phyloP scores from a whole-genome alignment of 2,797 vertebrate genomes.

The Hydrolagus colliei region DNA sequence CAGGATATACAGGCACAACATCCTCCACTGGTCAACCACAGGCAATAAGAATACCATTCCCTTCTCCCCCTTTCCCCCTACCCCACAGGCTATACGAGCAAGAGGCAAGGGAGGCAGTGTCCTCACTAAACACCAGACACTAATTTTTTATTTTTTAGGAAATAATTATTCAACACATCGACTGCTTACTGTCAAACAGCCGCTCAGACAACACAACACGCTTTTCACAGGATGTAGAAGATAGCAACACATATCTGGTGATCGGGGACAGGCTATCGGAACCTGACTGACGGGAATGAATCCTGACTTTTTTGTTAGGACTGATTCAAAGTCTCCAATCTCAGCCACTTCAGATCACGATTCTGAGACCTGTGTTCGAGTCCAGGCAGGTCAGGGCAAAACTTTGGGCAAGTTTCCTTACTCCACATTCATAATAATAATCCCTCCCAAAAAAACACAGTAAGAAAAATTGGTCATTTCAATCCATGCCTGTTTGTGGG shows the following conservation, averaged over 20 bases:
- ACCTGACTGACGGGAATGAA: not conserved
- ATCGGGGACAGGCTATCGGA: not conserved
- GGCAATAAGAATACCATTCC: not conserved
- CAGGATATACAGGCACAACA: not conserved
- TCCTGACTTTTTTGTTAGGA: too few relatives aligned
- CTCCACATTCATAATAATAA: too few relatives aligned
- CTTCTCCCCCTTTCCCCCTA: not conserved
- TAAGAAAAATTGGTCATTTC: too few relatives aligned
- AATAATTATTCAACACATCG: constrained; percentile 10
- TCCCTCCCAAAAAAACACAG: too few relatives aligned
- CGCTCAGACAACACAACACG: constrained; percentile 6
- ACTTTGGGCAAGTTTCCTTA: too few relatives aligned
- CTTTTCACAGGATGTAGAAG: not conserved
- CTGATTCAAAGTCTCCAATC: not conserved
- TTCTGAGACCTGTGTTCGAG: too few relatives aligned
- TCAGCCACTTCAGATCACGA: not conserved
- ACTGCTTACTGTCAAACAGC: constrained; percentile 29
- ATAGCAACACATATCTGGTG: not conserved
- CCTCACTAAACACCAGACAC: constrained; percentile 14
- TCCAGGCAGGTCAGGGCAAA: too few relatives aligned
- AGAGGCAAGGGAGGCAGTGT: not conserved
- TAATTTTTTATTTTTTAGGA: not conserved
- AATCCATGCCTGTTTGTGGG: too few relatives aligned
- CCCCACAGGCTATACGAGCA: not conserved
- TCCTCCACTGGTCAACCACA: not conserved